These are phyloP conservation scores for Holothuria glaberrima DNA, from an alignment of 35 echinoderm and acorn worm genomes.

Conservation along the genomic window DNA sequence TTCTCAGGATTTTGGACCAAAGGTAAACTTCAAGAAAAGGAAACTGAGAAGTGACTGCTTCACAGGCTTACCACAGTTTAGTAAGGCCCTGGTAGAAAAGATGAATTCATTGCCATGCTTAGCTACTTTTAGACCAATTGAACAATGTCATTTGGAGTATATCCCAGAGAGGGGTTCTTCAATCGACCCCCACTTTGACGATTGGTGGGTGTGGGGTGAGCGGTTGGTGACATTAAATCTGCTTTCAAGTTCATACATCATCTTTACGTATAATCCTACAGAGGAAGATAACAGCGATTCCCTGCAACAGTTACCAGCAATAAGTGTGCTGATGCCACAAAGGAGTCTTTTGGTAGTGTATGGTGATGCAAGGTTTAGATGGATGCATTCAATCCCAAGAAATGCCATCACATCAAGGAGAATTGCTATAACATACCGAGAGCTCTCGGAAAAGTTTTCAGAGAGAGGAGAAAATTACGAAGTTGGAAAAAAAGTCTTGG, in stretches of 20 bases:
- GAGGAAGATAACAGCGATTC: neutral
- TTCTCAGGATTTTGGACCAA: conserved; percentile 91
- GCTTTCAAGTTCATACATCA: conserved; percentile 69
- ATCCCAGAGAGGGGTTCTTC: conserved; percentile 79
- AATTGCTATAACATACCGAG: conserved; percentile 86
- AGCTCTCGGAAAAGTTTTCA: conserved; percentile 78
- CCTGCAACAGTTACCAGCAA: neutral
- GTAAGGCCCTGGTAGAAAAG: conserved; percentile 59
- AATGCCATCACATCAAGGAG: conserved; percentile 78
- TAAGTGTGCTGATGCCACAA: conserved; percentile 68
- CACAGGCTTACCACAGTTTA: conserved; percentile 82
- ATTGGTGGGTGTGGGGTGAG: conserved; percentile 96
- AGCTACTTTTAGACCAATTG: conserved; percentile 70
- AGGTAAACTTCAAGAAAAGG: conserved; percentile 88
- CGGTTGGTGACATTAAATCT: conserved; percentile 88
- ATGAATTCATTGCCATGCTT: conserved; percentile 46
- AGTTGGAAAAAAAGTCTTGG: conserved; percentile 70
- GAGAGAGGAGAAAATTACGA: conserved; percentile 59
- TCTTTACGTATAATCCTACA: conserved; percentile 18
- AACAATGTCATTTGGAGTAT: conserved; percentile 96
- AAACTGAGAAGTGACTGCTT: conserved; percentile 77
- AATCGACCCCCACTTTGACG: conserved; percentile 93
- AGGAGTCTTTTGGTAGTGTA: conserved; percentile 71
- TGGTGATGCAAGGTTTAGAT: conserved; percentile 78
- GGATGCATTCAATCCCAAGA: conserved; percentile 85